Percentiles rank a stretch among this genome's conserved stretches.
These are phyloP conservation scores for Trypoxylus dichotomus DNA, from an alignment of 1,140 invertebrate species.

Conservation along the genomic window DNA sequence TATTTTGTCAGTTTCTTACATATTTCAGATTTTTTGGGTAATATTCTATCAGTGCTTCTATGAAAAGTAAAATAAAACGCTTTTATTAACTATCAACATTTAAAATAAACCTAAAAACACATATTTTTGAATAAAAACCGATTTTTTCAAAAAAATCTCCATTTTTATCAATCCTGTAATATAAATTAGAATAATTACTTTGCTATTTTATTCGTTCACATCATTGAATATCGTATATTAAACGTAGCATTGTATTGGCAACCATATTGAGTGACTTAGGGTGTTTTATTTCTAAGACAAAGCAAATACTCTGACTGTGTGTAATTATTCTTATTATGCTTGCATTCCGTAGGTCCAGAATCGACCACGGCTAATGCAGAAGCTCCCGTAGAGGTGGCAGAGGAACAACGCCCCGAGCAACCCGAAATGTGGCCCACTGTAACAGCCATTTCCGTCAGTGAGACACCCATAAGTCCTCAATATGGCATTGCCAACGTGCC, in stretches of 20 bases:
- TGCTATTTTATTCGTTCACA: too few relatives aligned
- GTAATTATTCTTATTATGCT: constrained; percentile 29
- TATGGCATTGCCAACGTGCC: constrained; percentile 52
- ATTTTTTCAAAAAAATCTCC: too few relatives aligned
- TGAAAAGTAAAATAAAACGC: too few relatives aligned
- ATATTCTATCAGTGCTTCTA: too few relatives aligned
- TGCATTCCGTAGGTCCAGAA: constrained; percentile 53
- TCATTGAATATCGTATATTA: too few relatives aligned
- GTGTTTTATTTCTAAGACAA: background rate
- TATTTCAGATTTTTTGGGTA: too few relatives aligned
- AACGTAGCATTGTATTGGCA: background rate
- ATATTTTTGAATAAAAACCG: too few relatives aligned
- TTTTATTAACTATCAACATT: too few relatives aligned
- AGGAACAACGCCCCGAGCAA: constrained; percentile 30
- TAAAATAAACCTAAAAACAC: too few relatives aligned
- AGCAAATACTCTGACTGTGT: constrained; percentile 2
- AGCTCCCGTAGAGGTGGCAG: constrained; percentile 36
- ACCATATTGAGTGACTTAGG: constrained; percentile 34
- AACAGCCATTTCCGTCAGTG: constrained; percentile 40
- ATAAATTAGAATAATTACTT: too few relatives aligned
- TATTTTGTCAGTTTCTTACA: too few relatives aligned
- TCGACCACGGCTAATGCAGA: constrained; percentile 51
- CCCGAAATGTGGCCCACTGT: constrained; percentile 14
- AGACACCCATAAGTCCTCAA: constrained; percentile 54
- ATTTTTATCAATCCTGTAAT: too few relatives aligned